Percentiles rank a stretch among this genome's conserved stretches.
These are phyloP conservation scores for Microtus ochrogaster DNA, from an alignment of 2,113 vertebrate genomes.

Conservation along the genomic window DNA sequence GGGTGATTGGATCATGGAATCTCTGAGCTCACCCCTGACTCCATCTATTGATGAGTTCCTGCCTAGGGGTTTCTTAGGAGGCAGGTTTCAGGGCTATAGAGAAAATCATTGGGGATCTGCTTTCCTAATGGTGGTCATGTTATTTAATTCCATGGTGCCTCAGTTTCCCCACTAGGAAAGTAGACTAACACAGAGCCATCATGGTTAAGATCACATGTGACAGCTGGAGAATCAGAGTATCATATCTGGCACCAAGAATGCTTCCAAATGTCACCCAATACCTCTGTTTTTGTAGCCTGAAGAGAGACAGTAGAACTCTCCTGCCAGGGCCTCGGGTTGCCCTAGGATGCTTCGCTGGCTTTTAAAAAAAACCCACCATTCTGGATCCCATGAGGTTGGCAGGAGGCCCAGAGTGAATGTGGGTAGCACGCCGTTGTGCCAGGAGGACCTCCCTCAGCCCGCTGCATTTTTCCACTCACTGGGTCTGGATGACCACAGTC, in stretches of 20 bases:
- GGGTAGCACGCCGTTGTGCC: background rate
- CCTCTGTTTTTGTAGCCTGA: background rate
- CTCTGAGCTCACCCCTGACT: background rate
- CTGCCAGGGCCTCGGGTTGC: background rate
- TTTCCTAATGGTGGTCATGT: background rate
- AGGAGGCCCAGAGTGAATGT: background rate
- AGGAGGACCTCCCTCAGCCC: constrained; percentile 4
- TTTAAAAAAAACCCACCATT: background rate
- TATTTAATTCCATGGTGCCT: background rate
- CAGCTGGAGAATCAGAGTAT: background rate
- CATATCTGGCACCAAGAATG: background rate
- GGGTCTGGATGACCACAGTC: background rate
- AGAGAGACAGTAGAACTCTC: background rate
- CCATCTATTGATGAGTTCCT: too few species aligned
- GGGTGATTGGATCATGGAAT: too few species aligned
- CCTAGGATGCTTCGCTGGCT: background rate
- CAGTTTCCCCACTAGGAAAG: background rate
- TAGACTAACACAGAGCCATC: fast-evolving
- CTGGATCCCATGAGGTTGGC: constrained; percentile 31
- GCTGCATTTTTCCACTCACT: constrained; percentile 25
- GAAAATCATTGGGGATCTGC: background rate
- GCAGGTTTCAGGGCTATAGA: background rate
- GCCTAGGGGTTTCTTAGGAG: background rate
- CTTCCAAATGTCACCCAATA: background rate
- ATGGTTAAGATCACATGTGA: fast-evolving